phyloP scores from a whole-genome alignment of 1,140 invertebrate species.

The Leptinotarsa undecemlineata region DNA sequence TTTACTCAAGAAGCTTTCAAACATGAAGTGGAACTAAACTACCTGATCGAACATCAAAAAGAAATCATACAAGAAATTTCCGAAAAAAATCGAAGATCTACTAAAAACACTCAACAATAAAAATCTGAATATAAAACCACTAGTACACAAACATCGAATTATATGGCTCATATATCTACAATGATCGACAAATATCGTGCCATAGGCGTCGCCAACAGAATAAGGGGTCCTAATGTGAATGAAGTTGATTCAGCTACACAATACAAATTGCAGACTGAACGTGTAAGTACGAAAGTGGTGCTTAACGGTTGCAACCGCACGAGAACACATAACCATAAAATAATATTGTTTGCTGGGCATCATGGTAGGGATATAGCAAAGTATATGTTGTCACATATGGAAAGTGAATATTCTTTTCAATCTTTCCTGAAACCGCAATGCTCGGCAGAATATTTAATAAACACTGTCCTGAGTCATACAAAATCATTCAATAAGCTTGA shows the following conservation, averaged over 20 bases:
- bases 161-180: background rate
- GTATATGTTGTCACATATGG: no score
- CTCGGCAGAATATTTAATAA: no score
- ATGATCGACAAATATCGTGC: background rate
- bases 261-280: no score
- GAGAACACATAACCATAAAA: no score
- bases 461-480: no score
- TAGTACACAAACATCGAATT: background rate
- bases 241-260: slow-evolving; percentile 4
- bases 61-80: background rate
- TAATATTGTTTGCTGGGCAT: no score
- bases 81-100: background rate
- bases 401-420: no score
- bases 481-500: no score
- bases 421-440: no score
- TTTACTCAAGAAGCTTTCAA: background rate
- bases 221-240: background rate
- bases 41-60: background rate
- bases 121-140: background rate
- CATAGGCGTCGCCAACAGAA: slow-evolving; percentile 2
- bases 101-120: background rate
- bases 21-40: background rate
- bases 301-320: no score
- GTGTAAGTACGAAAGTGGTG: no score
- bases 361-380: no score